Evolutionary conservation across 1,140 invertebrate genomes (phyloP), one percentile per base, ranked within the genome.

Genomic region (Archivesica marissinica): DNA sequence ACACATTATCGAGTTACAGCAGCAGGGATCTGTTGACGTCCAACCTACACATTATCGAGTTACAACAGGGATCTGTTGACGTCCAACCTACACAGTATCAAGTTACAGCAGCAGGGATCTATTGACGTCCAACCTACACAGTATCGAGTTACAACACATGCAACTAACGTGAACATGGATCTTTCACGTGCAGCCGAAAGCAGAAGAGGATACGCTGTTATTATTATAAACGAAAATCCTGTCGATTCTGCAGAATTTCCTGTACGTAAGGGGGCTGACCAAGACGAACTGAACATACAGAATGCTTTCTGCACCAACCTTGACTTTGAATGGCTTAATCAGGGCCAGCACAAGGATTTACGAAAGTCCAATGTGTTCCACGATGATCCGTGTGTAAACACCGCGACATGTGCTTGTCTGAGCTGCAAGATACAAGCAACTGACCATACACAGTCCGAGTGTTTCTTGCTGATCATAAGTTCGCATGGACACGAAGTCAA

Each of bases 401-500:
- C 59, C 15, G 4, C 11, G 23, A 20, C 25, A 13, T 44, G 39
- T 30, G 41, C 20, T 23, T 72, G 68, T 39, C 4, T 72, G 11
- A 28, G 9, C 13, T 72, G 68, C 35, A 38, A 25, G 39, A 72
- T 72, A 3, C 35, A 39, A 11, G 28, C 20, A 3, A 41, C 23
- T 13, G 33, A 72, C 13, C 41, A 41, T 44, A 6, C 35, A 33
- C 20, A 38, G 7, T 38, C 68, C 23, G 41, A 44, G 68, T 72
- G 68, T 47, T 72, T 72, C 41, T 20, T 38, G 17, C 41, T 72
- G 23, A 39, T 47, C n/a, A 38, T 72, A 6, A 47, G 68, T 72
- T 41, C 68, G 23, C 72, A 75, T 28, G 72, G 72, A 1, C 6
- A 20, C 15, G 28, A 50, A 17, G 23, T 9, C 2, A 33, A 75